Evolutionary conservation across 1,140 invertebrate genomes (phyloP), one percentile per base, ranked within the genome.

Genomic region (Eulimnadia texana): DNA sequence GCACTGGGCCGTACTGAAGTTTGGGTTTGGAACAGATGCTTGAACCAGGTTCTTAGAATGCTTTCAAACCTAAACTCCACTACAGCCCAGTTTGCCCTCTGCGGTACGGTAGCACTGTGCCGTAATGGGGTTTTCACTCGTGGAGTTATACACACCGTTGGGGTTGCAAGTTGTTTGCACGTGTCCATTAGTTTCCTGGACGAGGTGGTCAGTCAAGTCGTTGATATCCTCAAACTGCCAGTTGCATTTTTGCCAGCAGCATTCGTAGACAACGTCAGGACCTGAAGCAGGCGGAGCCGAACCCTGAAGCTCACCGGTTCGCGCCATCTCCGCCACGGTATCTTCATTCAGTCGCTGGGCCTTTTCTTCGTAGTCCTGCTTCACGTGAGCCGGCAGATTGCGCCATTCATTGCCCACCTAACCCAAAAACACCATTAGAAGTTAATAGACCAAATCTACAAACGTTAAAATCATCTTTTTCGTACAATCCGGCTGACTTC

Each of bases 401-500:
- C 93, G 84, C 96, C 96, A 99, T 82, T 86, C 67, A 33, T 77
- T 66, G 58, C 53, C 50, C 24, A 66, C 55, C 33, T 42, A 16
- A 6, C 6, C 33, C 33, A 42, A 42, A 9, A n/a, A n/a, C n/a
- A n/a, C n/a, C n/a, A n/a, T n/a, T n/a, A n/a, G n/a, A n/a, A n/a
- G n/a, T n/a, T n/a, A n/a, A n/a, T n/a, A n/a, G n/a, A n/a, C n/a
- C n/a, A n/a, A n/a, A n/a, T n/a, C n/a, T n/a, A n/a, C n/a, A n/a
- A n/a, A n/a, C n/a, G n/a, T n/a, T n/a, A n/a, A n/a, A n/a, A n/a
- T n/a, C n/a, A n/a, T n/a, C n/a, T n/a, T n/a, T 88, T 89, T 64
- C 94, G 95, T 68, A 98, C 93, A 69, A 98, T 87, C 66, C 93
- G 84, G 67, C 92, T 96, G 69, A 99, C 95, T 73, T 99, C 95